Conservation (phyloP, 2,888 invertebrate genomes). For the Thereva unica region DNA sequence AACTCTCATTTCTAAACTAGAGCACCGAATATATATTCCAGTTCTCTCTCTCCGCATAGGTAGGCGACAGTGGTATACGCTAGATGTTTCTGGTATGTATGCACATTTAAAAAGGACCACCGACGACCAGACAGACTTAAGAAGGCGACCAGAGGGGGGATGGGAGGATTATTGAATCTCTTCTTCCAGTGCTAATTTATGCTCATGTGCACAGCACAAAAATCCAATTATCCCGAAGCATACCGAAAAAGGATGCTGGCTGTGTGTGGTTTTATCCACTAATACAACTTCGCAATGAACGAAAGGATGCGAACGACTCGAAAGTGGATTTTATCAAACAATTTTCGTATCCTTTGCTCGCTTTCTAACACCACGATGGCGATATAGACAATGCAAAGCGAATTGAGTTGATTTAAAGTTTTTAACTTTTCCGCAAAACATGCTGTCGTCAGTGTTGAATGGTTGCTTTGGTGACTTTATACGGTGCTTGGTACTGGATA, state of each 20-base stretch:
- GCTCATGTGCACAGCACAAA: constrained; percentile 12
- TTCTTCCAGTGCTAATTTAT: constrained; percentile 11
- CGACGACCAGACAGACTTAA: no score
- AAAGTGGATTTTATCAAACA: no score
- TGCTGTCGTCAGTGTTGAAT: not conserved
- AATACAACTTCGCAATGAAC: no score
- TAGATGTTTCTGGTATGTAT: no score
- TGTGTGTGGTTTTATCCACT: no score
- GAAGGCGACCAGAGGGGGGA: not conserved
- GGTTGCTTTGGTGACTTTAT: not conserved
- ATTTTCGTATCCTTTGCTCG: not conserved
- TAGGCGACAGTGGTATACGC: no score
- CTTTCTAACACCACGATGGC: not conserved
- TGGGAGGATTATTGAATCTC: constrained; percentile 20
- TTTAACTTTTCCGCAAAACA: not conserved
- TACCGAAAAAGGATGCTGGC: no score
- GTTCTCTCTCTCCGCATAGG: no score
- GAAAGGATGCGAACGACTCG: no score
- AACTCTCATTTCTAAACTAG: no score
- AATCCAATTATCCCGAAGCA: constrained; percentile 9
- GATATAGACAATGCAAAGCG: constrained; percentile 6
- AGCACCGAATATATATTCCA: not conserved
- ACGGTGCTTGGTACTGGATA: no score
- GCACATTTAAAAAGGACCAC: no score
- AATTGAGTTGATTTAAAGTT: constrained; percentile 28